phyloP scores from a whole-genome alignment of 2,113 vertebrate species.

The Corydoras sp. region DNA sequence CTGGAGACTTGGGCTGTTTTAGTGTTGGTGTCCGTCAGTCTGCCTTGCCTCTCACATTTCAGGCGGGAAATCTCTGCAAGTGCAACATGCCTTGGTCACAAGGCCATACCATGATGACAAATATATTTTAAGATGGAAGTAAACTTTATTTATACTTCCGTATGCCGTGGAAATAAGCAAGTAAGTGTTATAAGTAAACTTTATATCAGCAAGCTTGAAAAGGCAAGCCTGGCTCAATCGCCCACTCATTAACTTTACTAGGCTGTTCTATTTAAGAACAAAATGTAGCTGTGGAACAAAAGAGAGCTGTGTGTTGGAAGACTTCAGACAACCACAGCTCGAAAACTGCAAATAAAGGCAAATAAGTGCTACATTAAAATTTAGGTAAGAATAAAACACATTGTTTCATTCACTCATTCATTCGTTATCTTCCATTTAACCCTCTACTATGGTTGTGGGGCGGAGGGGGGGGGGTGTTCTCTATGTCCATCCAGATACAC shows the following conservation, averaged over 20 bases:
- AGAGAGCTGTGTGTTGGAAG: not conserved
- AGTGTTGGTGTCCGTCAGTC: conserved; percentile 45
- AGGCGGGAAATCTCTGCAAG: conserved; percentile 37
- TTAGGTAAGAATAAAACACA: too few species aligned
- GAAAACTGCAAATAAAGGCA: too few species aligned
- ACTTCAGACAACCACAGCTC: not conserved
- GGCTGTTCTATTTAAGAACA: conserved; percentile 12
- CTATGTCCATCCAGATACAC: too few species aligned
- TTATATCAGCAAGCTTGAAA: conserved; percentile 36
- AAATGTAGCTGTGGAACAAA: not conserved
- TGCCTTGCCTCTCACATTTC: conserved; percentile 39
- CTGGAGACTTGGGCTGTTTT: conserved; percentile 43
- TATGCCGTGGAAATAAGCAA: not conserved
- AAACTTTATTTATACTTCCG: conserved; percentile 33
- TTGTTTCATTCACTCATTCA: too few species aligned
- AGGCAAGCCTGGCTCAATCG: conserved; percentile 8
- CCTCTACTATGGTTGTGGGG: too few species aligned
- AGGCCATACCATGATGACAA: conserved; percentile 11
- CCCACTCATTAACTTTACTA: conserved; percentile 5
- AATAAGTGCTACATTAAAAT: too few species aligned
- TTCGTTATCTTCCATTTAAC: too few species aligned
- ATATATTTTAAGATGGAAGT: conserved; percentile 33
- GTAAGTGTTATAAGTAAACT: conserved; percentile 12
- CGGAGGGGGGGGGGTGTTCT: too few species aligned
- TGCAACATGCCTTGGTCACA: conserved; percentile 16